Evolutionary conservation across 2,797 vertebrate species (phyloP).

Genomic region (Emydoidea blandingii): DNA sequence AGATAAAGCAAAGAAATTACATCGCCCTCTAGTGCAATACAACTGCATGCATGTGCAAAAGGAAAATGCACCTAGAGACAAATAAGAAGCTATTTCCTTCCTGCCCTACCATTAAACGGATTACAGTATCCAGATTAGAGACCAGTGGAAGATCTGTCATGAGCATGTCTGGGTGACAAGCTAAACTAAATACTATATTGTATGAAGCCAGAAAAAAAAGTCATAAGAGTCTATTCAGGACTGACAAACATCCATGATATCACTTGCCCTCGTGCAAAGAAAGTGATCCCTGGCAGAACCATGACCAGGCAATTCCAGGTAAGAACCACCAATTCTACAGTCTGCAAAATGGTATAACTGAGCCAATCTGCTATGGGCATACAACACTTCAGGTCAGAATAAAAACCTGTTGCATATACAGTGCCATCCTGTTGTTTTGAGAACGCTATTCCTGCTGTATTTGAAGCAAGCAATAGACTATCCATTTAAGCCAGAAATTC

Average conservation of each 20-base stretch:
- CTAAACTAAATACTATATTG: background rate
- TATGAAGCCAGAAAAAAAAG: background rate
- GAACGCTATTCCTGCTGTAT: background rate
- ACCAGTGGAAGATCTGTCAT: background rate
- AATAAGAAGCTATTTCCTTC: background rate
- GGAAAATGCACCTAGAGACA: background rate
- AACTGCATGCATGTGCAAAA: background rate
- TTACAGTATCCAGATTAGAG: background rate
- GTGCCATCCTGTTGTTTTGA: background rate
- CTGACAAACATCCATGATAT: background rate
- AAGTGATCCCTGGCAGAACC: constrained; percentile 2
- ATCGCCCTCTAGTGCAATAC: background rate
- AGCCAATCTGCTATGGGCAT: background rate
- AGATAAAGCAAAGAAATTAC: background rate
- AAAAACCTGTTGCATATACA: background rate
- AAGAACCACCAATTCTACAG: background rate
- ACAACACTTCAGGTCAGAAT: background rate
- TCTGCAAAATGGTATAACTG: background rate
- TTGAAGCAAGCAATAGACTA: background rate
- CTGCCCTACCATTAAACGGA: background rate
- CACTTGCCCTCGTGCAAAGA: background rate
- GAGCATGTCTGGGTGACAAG: background rate
- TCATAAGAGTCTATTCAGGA: background rate
- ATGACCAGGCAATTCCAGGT: accelerated
- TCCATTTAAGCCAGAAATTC: background rate